These are phyloP conservation scores for Baccha elongata DNA, from an alignment of 2,888 invertebrate species.

Conservation along the genomic window DNA sequence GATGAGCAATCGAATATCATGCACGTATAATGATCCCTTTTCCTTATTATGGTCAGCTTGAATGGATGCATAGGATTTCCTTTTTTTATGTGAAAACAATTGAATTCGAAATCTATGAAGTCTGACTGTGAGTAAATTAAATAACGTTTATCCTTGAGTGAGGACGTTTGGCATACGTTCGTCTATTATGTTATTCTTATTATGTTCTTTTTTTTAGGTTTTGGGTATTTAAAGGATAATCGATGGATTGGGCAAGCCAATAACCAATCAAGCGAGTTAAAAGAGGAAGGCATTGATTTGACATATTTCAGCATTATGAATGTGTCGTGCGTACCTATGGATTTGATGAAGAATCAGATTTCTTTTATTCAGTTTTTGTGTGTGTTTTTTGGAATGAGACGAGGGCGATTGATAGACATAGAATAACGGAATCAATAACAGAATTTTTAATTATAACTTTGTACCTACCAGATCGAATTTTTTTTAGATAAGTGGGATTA, in stretches of 20 bases:
- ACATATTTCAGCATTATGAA: constrained; percentile 39
- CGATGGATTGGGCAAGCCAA: constrained; percentile 56
- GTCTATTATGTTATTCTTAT: constrained; percentile 11
- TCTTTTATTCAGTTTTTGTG: not conserved
- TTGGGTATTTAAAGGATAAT: constrained; percentile 61
- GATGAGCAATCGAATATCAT: constrained; percentile 47
- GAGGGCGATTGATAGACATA: too few species aligned
- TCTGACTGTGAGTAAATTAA: constrained; percentile 66
- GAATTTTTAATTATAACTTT: too few species aligned
- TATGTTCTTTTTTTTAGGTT: constrained; percentile 34
- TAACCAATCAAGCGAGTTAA: constrained; percentile 22
- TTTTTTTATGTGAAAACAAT: constrained; percentile 24
- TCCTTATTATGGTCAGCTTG: constrained; percentile 35
- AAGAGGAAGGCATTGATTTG: constrained; percentile 44
- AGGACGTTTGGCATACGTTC: constrained; percentile 71
- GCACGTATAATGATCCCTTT: constrained; percentile 30
- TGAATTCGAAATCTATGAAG: constrained; percentile 44
- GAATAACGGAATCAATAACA: too few species aligned
- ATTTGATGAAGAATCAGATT: constrained; percentile 26
- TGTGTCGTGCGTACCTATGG: constrained; percentile 68
- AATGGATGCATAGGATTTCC: not conserved
- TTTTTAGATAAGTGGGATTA: too few species aligned
- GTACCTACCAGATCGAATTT: too few species aligned
- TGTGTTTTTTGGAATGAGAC: not conserved
- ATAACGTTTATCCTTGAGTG: constrained; percentile 71